These are phyloP conservation scores for Macaria notata DNA, from an alignment of 2,888 invertebrate genomes.

Conservation along the genomic window DNA sequence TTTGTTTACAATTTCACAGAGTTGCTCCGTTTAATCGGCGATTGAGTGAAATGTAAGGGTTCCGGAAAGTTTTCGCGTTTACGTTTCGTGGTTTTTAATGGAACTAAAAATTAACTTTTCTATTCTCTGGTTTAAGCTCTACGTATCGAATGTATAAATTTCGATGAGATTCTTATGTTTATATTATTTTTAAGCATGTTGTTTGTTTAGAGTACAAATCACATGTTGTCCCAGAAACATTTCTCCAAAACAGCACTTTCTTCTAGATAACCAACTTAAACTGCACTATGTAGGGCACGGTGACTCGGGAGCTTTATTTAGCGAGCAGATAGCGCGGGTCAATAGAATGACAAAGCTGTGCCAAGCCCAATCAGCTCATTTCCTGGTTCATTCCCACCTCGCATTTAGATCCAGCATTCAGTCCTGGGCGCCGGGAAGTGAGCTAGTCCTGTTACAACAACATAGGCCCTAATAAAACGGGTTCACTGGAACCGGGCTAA, in stretches of 20 bases:
- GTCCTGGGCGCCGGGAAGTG: constrained; percentile 51
- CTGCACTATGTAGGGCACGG: constrained; percentile 16
- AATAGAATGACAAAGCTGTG: constrained; percentile 51
- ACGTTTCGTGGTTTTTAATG: constrained; percentile 5
- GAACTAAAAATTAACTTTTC: constrained; percentile 16
- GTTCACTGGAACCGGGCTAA: constrained; percentile 48
- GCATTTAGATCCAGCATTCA: constrained; percentile 47
- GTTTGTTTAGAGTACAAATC: too few species aligned
- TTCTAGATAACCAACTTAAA: not conserved
- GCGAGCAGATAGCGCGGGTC: constrained; percentile 45
- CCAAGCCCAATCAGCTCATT: constrained; percentile 57
- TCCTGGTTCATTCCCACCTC: constrained; percentile 53
- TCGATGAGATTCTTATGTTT: too few species aligned
- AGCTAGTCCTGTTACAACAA: constrained; percentile 48
- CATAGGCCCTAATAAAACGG: constrained; percentile 49
- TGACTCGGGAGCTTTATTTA: constrained; percentile 19
- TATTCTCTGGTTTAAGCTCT: constrained; percentile 7
- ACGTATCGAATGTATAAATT: constrained; percentile 13
- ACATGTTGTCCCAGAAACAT: too few species aligned
- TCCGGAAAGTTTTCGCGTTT: constrained; percentile 4
- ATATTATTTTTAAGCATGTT: too few species aligned
- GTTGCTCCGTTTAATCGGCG: constrained; percentile 19
- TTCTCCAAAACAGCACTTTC: too few species aligned
- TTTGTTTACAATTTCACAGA: constrained; percentile 24
- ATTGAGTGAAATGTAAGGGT: constrained; percentile 8